Percentiles rank a stretch among this genome's conserved stretches.
These are phyloP conservation scores for Conus betulinus DNA, from an alignment of 1,140 invertebrate genomes.

Conservation along the genomic window DNA sequence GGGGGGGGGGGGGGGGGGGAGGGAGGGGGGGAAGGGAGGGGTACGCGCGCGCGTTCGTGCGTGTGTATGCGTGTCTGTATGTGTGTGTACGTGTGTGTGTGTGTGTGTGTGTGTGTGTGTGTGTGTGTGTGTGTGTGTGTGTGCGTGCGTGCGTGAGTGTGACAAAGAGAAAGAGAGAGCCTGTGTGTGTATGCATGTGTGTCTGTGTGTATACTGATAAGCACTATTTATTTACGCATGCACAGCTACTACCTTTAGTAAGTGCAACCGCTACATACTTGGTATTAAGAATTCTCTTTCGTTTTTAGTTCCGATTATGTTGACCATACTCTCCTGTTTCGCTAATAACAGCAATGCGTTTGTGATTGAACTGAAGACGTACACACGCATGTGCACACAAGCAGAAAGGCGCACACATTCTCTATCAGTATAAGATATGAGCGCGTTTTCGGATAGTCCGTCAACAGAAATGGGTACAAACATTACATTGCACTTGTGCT, in stretches of 20 bases:
- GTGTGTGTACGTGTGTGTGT: background rate
- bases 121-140: background rate
- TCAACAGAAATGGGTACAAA: no score
- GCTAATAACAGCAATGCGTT: background rate
- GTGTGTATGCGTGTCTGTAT: background rate
- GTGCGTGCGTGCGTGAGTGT: background rate
- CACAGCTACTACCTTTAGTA: background rate
- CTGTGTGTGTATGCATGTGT: background rate
- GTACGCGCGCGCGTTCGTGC: no score
- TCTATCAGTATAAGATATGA: no score
- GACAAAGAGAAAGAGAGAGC: background rate
- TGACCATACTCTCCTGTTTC: background rate
- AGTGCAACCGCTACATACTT: background rate
- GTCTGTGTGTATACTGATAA: background rate
- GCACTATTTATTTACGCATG: background rate
- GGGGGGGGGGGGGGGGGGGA: no score
- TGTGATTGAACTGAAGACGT: background rate
- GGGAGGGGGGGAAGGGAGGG: no score
- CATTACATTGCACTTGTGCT: no score
- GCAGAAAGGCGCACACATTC: background rate
- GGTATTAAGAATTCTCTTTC: background rate
- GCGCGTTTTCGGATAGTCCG: no score
- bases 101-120: background rate
- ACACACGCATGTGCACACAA: background rate
- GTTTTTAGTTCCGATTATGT: background rate